Base-by-base conservation (phyloP, 2,888 invertebrate species). In the Andrena praecox region DNA sequence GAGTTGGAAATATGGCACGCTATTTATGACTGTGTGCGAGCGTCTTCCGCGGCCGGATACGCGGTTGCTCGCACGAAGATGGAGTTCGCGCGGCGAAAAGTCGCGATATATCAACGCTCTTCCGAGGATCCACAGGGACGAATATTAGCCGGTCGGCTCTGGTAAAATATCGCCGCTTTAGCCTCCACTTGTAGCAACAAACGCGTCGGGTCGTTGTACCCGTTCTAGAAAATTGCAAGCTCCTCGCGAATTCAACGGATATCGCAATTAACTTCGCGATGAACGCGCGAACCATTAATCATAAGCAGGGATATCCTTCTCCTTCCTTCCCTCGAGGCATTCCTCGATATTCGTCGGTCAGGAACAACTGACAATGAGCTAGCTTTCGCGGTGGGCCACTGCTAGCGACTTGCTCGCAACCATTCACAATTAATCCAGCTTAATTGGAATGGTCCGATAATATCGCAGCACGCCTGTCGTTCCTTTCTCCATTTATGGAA, bases 401-500 rank as follows among this genome's bases (percentile, higher is more conserved):
- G 54, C 67, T n/a, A 75, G 66, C 54, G 62, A 24, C 10, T 35
- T 35, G 73, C 60, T 54, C 66, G 27, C 52, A 29, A 54, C 62
- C 69, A 50, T 77, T 56, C 77, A 82, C 73, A 69, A 76, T 77
- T 77, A 69, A 81, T 81, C 76, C 12, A 48, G 68, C 72, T 82
- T 81, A 82, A 77, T 82, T 83, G 82, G 62, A 83, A 60, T 27
- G 69, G 60, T 62, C 70, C 69, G 82, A 77, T 84, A 76, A 78
- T 84, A 78, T 83, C 76, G 79, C 78, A 31, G 60, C 60, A 27
- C 60, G 42, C 27, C 72, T 69, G 73, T 77, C 83, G 73, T 50
- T 77, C 72, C 80, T 80, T 85, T 80, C 64, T 68, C 73, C 82
- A 73, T 78, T 77, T 85, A 81, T 76, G 82, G 82, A 68, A 84